Base-by-base conservation (phyloP, 2,888 invertebrate genomes). In the Hydroisotoma schaefferi region DNA sequence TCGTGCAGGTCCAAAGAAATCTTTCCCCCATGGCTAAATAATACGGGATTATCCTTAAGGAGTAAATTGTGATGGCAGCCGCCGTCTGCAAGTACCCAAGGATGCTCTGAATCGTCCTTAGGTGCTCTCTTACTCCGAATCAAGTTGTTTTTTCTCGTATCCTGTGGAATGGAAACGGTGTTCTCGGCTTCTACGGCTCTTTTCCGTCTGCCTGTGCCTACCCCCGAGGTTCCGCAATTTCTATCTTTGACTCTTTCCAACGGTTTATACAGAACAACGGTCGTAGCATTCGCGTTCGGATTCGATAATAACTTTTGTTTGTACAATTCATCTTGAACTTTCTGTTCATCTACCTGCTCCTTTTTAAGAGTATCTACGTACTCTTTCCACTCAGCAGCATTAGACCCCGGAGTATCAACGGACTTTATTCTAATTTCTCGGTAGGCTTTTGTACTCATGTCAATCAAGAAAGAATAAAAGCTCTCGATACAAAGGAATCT, bases 21-120 rank as follows among this genome's bases (percentile, higher is more conserved):
- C 8, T n/a, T 15, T 15, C 59, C 59, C 15, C 66, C 66, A 29
- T 55, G 55, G 4, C 53, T 44, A 46, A 57, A 55, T 4, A 67
- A 15, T 28, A 64, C 53, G 0, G 52, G 47, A 38, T 67, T 64
- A 2, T 47, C 23, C 15, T 33, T 28, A 8, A 67, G 29, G 2
- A 57, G 15, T 20, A 64, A 2, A 38, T 59, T 49, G 37, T 58
- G 64, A 43, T 67, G 49, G 40, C 67, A 67, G 1, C 61, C 55
- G 1, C 28, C 49, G 12, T 64, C 67, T 4, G 26, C 27, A 1
- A 58, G 33, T 26, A 52, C 29, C 64, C 64, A 67, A 22, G 58
- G 22, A 27, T 38, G 8, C n/a, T 33, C 53, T 20, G 52, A 29
- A 1, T 53, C 53, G 2, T 6, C 46, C n/a, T n/a, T n/a, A n/a